Conservation (phyloP, 2,113 vertebrate species). For the Mesocricetus auratus region DNA sequence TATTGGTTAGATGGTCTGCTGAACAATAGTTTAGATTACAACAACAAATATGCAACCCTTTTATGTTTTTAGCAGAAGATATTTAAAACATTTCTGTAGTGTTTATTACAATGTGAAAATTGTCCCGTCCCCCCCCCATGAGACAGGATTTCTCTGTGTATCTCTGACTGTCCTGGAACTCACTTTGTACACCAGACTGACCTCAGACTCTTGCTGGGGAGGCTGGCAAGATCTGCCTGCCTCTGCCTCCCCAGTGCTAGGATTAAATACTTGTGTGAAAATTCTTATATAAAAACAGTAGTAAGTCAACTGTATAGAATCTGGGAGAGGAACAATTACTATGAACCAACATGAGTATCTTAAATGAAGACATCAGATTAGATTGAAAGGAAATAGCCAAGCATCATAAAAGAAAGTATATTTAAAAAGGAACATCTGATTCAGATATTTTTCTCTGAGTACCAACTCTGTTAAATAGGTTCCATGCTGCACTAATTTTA, state of each 20-base stretch:
- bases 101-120: constrained; percentile 59
- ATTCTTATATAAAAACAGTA: constrained; percentile 56
- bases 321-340: constrained; percentile 42
- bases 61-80: constrained; percentile 44
- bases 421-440: constrained; percentile 24
- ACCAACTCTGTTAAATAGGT: background rate
- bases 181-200: background rate
- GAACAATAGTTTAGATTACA: constrained; percentile 60
- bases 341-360: constrained; percentile 51
- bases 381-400: constrained; percentile 44
- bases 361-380: constrained; percentile 52
- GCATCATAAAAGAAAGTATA: constrained; percentile 18
- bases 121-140: background rate
- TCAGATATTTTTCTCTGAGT: constrained; percentile 10
- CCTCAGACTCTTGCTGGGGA: background rate
- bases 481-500: constrained; percentile 55
- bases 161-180: background rate
- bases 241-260: background rate
- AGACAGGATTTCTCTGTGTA: background rate
- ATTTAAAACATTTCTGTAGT: constrained; percentile 58
- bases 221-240: background rate
- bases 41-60: constrained; percentile 10
- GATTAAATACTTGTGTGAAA: background rate
- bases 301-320: constrained; percentile 57
- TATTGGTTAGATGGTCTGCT: constrained; percentile 15